Evolutionary conservation across 2,888 invertebrate genomes (phyloP).

Genomic region (Macaria notata): DNA sequence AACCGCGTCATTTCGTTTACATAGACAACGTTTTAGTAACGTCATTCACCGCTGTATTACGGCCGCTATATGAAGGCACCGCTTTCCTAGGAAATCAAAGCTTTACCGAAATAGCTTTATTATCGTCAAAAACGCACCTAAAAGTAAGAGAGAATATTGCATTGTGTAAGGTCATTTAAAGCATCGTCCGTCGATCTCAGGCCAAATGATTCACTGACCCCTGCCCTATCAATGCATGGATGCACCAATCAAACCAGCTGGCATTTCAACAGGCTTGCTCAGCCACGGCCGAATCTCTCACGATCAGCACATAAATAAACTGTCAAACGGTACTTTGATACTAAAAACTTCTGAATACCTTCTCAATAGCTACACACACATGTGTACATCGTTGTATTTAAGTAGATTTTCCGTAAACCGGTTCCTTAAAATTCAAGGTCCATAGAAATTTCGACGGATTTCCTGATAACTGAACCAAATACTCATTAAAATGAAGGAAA

Average conservation of each 20-base stretch:
- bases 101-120: no score
- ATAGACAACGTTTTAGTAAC: no score
- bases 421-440: slow-evolving; percentile 13
- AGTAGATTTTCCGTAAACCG: background rate
- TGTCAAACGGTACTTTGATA: slow-evolving; percentile 12
- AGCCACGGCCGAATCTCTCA: slow-evolving; percentile 25
- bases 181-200: slow-evolving; percentile 24
- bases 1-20: no score
- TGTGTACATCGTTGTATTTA: background rate
- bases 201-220: slow-evolving; percentile 30
- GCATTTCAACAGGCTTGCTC: slow-evolving; percentile 4
- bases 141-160: background rate
- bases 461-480: slow-evolving; percentile 18
- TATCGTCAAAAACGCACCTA: no score
- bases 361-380: no score
- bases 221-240: slow-evolving; percentile 30
- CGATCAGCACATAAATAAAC: slow-evolving; percentile 15
- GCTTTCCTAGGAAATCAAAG: no score
- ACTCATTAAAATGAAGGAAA: slow-evolving; percentile 22
- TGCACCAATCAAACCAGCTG: slow-evolving; percentile 21
- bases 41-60: no score
- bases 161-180: slow-evolving; percentile 25
- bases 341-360: background rate
- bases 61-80: no score
- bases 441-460: slow-evolving; percentile 21